Percentiles rank a stretch among this genome's conserved stretches.
phyloP scores from a whole-genome alignment of 2,113 vertebrate species.

The Onychostoma macrolepis region DNA sequence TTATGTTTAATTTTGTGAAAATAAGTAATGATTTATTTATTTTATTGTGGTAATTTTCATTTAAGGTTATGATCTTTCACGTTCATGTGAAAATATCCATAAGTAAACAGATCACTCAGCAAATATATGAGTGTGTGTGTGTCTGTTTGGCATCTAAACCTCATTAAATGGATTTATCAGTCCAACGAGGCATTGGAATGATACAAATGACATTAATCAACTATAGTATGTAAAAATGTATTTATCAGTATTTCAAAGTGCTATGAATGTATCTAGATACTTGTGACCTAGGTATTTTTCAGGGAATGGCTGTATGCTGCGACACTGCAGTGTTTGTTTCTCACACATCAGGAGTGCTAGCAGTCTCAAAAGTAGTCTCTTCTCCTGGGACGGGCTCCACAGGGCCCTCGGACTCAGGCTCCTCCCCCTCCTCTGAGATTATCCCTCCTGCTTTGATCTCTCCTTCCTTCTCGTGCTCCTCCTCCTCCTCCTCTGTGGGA shows the following conservation, averaged over 20 bases:
- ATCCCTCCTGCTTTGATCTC: background rate
- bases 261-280: background rate
- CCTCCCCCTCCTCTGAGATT: background rate
- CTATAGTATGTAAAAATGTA: background rate
- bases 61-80: background rate
- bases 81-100: background rate
- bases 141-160: background rate
- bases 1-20: background rate
- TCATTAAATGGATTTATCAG: background rate
- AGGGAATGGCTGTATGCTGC: background rate
- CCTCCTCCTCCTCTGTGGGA: background rate
- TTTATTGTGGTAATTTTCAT: background rate
- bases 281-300: background rate
- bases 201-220: background rate
- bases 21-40: background rate
- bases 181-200: background rate
- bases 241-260: background rate
- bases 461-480: slow-evolving; percentile 9
- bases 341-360: background rate
- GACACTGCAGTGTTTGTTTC: slow-evolving; percentile 2
- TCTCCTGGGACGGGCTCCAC: background rate
- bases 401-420: background rate
- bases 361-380: slow-evolving; percentile 5
- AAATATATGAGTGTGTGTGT: background rate
- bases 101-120: background rate